Evolutionary conservation across 2,113 vertebrate species (phyloP), one percentile per base, ranked within the genome.

Genomic region (Mastomys natalensis): DNA sequence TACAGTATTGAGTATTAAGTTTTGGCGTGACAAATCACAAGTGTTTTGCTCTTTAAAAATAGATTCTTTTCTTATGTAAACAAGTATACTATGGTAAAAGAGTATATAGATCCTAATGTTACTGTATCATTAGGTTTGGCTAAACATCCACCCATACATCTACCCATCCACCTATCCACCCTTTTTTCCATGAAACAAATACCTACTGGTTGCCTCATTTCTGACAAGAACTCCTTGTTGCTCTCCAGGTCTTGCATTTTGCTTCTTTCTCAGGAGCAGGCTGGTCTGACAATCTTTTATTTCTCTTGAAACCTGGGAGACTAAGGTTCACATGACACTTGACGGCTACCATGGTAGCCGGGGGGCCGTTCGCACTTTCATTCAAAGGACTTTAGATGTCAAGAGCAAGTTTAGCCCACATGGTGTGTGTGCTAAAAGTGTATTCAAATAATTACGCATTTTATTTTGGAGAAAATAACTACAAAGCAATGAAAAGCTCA

Each of bases 391-490:
- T 82, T 26, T 24, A 64, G 85, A 89, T 89, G 64, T 94, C 72
- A 94, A 78, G 60, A 89, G 91, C 60, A 95, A 93, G 93, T 60
- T 87, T 84, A 95, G 81, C 66, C 60, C 37, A 96, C 77, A 85
- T 34, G n/a, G n/a, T 81, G 3, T 3, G 5, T 72, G 53, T 85
- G 53, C 15, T 82, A 86, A 87, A 93, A 95, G 62, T 90, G 70
- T 82, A 96, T 96, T 87, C 55, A 45, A 93, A 96, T 95, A 95
- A 96, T 94, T 93, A 81, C 21, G 89, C 13, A 37, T 87, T 94
- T 94, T 93, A 92, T 90, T 96, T 96, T 80, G 73, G 53, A 93
- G 87, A 92, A 96, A 96, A 96, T 87, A 89, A 94, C 72, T 91
- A 40, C 58, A 95, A 87, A 96, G 77, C 45, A 93, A 91, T 94